A percentile compares a stretch with the other conserved stretches of the same genome.
Evolutionary conservation across 2,797 vertebrate genomes (phyloP).

Genomic region (Serranus cabrilla): DNA sequence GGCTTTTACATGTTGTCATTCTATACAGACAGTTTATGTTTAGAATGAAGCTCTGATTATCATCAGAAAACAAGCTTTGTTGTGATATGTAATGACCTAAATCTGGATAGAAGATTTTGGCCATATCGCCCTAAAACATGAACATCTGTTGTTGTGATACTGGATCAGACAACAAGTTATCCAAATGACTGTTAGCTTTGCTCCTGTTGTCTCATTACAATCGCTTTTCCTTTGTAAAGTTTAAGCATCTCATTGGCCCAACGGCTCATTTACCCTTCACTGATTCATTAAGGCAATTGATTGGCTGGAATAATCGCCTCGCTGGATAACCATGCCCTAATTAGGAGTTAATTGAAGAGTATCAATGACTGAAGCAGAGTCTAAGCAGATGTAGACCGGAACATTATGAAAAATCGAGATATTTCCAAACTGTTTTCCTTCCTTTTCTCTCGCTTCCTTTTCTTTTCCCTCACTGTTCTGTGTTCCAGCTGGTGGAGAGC

Average conservation of each 20-base stretch:
- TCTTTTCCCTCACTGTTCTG: background rate
- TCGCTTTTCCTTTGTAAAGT: slow-evolving; percentile 37
- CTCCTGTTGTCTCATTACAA: slow-evolving; percentile 23
- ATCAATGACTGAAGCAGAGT: slow-evolving; percentile 65
- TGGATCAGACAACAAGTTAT: background rate
- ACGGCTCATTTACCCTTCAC: slow-evolving; percentile 67
- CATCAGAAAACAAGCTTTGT: too few species aligned
- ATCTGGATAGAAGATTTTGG: too few species aligned
- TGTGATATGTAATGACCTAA: too few species aligned
- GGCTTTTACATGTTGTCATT: too few species aligned
- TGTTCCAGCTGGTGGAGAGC: slow-evolving; percentile 31
- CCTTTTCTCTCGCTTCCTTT: background rate
- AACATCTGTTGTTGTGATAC: background rate
- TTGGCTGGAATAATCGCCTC: slow-evolving; percentile 75
- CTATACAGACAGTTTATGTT: too few species aligned
- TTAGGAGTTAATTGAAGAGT: slow-evolving; percentile 79
- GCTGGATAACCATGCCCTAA: slow-evolving; percentile 72
- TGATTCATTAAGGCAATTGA: slow-evolving; percentile 78
- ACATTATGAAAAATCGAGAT: slow-evolving; percentile 28
- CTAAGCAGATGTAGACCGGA: slow-evolving; percentile 41
- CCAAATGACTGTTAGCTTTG: background rate
- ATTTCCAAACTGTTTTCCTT: slow-evolving; percentile 44
- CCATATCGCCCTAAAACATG: background rate
- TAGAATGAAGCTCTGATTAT: too few species aligned
- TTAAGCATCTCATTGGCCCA: slow-evolving; percentile 43